Percentiles rank a stretch among this genome's conserved stretches.
These are phyloP conservation scores for Atta texana DNA, from an alignment of 1,140 invertebrate genomes.

Conservation along the genomic window DNA sequence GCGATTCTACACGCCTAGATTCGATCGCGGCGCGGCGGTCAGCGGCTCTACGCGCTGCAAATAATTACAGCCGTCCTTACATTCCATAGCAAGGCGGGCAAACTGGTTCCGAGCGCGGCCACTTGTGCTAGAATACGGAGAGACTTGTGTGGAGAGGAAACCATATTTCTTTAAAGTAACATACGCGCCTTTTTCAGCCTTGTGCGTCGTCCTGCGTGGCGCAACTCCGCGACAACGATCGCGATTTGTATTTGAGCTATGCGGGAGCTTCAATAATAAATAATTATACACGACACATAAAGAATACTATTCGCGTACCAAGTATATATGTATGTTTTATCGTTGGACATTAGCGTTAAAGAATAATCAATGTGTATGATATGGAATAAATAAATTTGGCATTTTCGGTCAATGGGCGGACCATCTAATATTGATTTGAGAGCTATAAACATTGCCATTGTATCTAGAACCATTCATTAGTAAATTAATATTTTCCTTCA, in stretches of 20 bases:
- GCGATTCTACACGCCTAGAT: slow-evolving; percentile 66
- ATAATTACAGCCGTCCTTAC: slow-evolving; percentile 74
- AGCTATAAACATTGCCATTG: background rate
- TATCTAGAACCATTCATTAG: background rate
- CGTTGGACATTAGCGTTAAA: background rate
- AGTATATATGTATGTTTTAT: background rate
- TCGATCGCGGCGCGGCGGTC: slow-evolving; percentile 58
- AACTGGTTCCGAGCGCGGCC: slow-evolving; percentile 68
- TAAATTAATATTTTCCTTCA: background rate
- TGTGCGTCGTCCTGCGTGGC: background rate
- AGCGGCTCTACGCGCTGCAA: slow-evolving; percentile 66
- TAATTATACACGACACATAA: background rate
- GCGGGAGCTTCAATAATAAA: background rate
- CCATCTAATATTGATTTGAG: background rate
- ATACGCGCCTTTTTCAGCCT: slow-evolving; percentile 22
- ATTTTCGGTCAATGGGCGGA: background rate
- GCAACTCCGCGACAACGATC: background rate
- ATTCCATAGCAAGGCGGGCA: slow-evolving; percentile 68
- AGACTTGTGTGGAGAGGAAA: slow-evolving; percentile 45
- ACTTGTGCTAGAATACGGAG: slow-evolving; percentile 47
- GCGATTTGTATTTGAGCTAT: background rate
- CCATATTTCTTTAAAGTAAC: slow-evolving; percentile 63
- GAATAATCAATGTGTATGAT: background rate
- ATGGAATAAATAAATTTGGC: background rate
- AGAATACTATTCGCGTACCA: background rate